Conservation (phyloP, 1,140 invertebrate species). For the Metopolophium dirhodum region DNA sequence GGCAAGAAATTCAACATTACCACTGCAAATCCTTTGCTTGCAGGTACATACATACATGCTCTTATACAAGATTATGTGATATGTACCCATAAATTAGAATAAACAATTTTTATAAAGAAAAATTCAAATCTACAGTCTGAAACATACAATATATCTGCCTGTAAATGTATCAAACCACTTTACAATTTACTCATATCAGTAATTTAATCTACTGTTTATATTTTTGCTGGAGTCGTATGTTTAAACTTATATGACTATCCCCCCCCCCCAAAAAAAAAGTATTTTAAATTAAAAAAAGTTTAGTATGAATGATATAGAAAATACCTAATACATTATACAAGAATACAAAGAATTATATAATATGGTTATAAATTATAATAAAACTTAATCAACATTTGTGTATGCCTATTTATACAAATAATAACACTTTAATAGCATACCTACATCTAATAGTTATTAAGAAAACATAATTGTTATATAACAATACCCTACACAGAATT, state of each 20-base stretch:
- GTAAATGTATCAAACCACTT: not conserved
- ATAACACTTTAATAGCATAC: no score
- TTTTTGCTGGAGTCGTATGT: not conserved
- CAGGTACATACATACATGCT: slow-evolving; percentile 67
- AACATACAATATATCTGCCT: not conserved
- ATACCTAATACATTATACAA: not conserved
- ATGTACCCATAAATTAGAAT: not conserved
- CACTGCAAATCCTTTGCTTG: slow-evolving; percentile 80
- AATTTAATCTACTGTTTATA: not conserved
- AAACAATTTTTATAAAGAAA: not conserved
- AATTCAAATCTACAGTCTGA: not conserved
- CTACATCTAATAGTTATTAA: not conserved
- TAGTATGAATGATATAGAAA: not conserved
- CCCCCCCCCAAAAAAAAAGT: not conserved
- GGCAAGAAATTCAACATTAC: slow-evolving; percentile 79
- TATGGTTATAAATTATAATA: not conserved
- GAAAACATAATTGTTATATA: not conserved
- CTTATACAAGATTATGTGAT: not conserved
- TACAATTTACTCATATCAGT: not conserved
- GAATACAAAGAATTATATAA: not conserved
- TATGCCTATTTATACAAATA: not conserved
- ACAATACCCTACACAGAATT: not conserved
- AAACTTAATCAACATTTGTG: not conserved
- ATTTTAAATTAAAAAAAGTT: not conserved
- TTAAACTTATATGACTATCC: not conserved